Evolutionary conservation across 2,113 vertebrate species (phyloP).

Genomic region (Petrocephalus zakoni): DNA sequence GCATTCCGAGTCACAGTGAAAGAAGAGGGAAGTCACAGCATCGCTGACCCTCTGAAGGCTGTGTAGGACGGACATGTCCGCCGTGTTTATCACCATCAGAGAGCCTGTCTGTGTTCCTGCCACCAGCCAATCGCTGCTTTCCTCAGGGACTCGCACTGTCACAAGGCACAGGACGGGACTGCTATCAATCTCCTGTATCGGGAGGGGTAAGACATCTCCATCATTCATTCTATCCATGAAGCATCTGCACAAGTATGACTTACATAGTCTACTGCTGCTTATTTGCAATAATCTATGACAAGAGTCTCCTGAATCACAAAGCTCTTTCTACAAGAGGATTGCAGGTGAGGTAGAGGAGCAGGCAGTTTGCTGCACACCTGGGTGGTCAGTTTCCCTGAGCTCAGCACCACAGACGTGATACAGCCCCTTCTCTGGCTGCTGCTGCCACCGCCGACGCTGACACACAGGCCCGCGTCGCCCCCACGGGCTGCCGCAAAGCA

Average conservation of each 20-base stretch:
- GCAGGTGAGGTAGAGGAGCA: background rate
- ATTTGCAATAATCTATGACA: background rate
- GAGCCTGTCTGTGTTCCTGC: slow-evolving; percentile 82
- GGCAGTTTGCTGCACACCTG: slow-evolving; percentile 57
- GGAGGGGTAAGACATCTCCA: background rate
- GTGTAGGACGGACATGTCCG: slow-evolving; percentile 60
- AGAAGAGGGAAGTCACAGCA: slow-evolving; percentile 83
- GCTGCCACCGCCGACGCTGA: slow-evolving; percentile 83
- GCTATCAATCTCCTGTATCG: slow-evolving; percentile 68
- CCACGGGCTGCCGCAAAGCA: slow-evolving; percentile 65
- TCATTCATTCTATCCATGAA: background rate
- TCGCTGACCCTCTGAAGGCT: slow-evolving; percentile 75
- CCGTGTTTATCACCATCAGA: slow-evolving; percentile 66
- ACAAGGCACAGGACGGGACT: slow-evolving; percentile 80
- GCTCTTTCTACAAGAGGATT: background rate
- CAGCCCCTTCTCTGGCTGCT: slow-evolving; percentile 65
- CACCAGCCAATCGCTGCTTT: slow-evolving; percentile 78
- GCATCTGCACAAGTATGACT: background rate
- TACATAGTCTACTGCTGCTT: background rate
- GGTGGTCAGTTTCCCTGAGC: slow-evolving; percentile 56
- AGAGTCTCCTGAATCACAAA: background rate
- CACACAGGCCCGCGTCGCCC: slow-evolving; percentile 43
- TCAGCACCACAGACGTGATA: slow-evolving; percentile 69
- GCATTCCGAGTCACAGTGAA: slow-evolving; percentile 62
- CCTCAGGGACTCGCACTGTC: slow-evolving; percentile 63